These are phyloP conservation scores for Diacarnus erythraeanus DNA, from an alignment of 37 sponge, comb jelly and placozoan genomes.

Conservation along the genomic window DNA sequence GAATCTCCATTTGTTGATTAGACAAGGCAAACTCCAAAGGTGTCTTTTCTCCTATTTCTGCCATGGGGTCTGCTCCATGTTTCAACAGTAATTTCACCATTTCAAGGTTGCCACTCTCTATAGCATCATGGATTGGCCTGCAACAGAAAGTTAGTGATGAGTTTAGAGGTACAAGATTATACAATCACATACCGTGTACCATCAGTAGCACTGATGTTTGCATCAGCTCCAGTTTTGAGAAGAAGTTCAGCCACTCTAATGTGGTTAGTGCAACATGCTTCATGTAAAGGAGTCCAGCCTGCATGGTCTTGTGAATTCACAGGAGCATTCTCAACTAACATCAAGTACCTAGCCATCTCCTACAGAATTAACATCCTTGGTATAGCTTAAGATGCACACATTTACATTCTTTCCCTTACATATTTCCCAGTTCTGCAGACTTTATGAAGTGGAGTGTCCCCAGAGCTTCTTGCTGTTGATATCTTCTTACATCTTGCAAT, in stretches of 20 bases:
- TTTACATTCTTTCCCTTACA: neutral
- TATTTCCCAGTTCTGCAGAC: slow-evolving; percentile 65
- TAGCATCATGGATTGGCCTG: slow-evolving; percentile 91
- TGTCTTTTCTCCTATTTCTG: slow-evolving; percentile 65
- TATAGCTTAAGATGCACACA: too few relatives aligned
- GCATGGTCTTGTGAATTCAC: slow-evolving; percentile 79
- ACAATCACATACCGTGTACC: slow-evolving; percentile 73
- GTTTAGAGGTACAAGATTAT: too few relatives aligned
- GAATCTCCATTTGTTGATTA: slow-evolving; percentile 35
- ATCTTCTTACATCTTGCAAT: slow-evolving; percentile 44
- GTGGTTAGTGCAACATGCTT: slow-evolving; percentile 66
- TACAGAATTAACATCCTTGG: too few relatives aligned
- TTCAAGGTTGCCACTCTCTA: slow-evolving; percentile 59
- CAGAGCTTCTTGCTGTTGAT: slow-evolving; percentile 35
- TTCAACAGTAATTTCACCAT: slow-evolving; percentile 62
- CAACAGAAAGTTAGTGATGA: neutral
- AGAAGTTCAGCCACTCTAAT: slow-evolving; percentile 49
- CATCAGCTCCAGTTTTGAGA: slow-evolving; percentile 74
- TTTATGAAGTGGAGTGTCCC: slow-evolving; percentile 78
- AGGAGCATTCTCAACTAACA: slow-evolving; percentile 22
- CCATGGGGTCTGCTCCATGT: slow-evolving; percentile 68
- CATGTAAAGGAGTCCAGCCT: slow-evolving; percentile 90
- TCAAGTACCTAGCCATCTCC: slow-evolving; percentile 72
- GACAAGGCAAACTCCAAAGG: slow-evolving; percentile 58
- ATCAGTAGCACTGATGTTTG: slow-evolving; percentile 67